Percentiles rank a stretch among this genome's conserved stretches.
Conservation (phyloP, 2,888 invertebrate species). For the Lasioglossum zephyrum region DNA sequence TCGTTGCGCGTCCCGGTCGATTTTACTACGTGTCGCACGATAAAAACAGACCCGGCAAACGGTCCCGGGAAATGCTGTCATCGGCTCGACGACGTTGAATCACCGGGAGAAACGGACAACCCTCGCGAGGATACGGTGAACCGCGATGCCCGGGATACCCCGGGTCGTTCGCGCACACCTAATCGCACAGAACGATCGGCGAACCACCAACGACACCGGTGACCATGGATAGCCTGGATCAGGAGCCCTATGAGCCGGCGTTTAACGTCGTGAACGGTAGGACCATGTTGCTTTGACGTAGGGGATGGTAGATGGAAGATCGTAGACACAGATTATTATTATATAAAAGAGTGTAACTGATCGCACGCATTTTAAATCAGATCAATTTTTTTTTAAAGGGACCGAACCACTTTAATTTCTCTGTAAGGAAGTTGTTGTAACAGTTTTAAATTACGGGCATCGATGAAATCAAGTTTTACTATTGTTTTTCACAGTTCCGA, state of each 20-base stretch:
- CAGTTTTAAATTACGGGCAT: too few species aligned
- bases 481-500: too few species aligned
- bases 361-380: too few species aligned
- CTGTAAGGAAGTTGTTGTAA: too few species aligned
- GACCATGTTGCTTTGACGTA: conserved; percentile 18
- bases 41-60: conserved; percentile 28
- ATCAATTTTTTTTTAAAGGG: too few species aligned
- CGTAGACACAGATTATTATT: too few species aligned
- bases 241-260: conserved; percentile 35
- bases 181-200: conserved; percentile 29
- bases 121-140: conserved; percentile 2
- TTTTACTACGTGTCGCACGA: conserved; percentile 42
- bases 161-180: conserved; percentile 56
- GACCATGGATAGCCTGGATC: not conserved
- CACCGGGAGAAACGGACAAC: conserved; percentile 1
- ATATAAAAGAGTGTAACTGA: too few species aligned
- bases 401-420: too few species aligned
- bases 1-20: conserved; percentile 62
- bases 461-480: too few species aligned
- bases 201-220: not conserved
- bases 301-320: too few species aligned
- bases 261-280: conserved; percentile 44
- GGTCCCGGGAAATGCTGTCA: conserved; percentile 12
- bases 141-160: conserved; percentile 49
- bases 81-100: conserved; percentile 24